These are phyloP conservation scores for Nebria brevicollis DNA, from an alignment of 2,888 invertebrate species.

Conservation along the genomic window DNA sequence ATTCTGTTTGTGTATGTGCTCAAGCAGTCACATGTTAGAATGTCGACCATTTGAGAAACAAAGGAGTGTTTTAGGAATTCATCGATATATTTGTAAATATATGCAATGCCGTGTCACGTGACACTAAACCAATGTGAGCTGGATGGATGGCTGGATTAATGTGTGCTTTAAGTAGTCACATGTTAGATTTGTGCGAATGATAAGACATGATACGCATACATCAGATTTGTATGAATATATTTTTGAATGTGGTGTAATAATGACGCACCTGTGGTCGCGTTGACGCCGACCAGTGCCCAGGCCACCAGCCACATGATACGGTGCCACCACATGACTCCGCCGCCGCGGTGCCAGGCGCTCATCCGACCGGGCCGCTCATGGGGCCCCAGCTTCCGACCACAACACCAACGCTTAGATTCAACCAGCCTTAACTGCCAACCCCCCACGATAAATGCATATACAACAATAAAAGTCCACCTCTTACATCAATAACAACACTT, in stretches of 20 bases:
- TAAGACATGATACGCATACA: not conserved
- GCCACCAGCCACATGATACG: conserved; percentile 44
- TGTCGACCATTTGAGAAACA: not conserved
- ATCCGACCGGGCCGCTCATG: conserved; percentile 23
- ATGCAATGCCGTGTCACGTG: not conserved
- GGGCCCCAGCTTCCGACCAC: conserved; percentile 23
- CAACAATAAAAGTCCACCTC: not conserved
- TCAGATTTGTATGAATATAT: not conserved
- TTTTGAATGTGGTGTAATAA: not conserved
- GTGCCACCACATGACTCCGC: conserved; percentile 23
- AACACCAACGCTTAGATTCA: not conserved
- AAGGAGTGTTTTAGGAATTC: not conserved
- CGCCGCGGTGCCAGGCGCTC: conserved; percentile 14
- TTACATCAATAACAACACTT: conserved; percentile 6
- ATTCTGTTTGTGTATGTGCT: not conserved
- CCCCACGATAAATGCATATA: not conserved
- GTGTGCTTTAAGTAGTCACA: not conserved
- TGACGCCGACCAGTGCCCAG: conserved; percentile 24
- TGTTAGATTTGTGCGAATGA: too few relatives aligned
- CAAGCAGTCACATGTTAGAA: not conserved
- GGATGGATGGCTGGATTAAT: not conserved
- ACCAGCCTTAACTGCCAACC: not conserved
- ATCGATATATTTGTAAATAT: not conserved
- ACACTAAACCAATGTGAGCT: not conserved
- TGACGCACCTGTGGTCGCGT: conserved; percentile 24